These are phyloP conservation scores for Perithous albicinctus DNA, from an alignment of 2,888 invertebrate genomes.

Conservation along the genomic window DNA sequence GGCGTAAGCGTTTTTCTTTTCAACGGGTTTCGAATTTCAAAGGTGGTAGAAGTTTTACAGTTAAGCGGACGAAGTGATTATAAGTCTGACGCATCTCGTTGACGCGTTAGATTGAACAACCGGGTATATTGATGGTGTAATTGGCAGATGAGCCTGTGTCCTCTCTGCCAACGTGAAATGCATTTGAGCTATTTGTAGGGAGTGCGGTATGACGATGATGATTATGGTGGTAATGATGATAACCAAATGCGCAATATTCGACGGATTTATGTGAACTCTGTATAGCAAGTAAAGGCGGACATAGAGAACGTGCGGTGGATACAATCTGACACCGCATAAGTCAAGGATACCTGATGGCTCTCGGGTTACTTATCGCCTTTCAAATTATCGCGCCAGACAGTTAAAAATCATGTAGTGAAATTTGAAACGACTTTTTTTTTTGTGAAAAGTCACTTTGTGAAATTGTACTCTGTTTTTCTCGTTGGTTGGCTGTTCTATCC, in stretches of 20 bases:
- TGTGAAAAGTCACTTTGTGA: no score
- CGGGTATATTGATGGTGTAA: background rate
- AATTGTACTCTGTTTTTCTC: no score
- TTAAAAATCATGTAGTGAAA: no score
- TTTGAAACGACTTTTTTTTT: no score
- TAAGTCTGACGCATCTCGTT: constrained; percentile 4
- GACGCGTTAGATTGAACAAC: background rate
- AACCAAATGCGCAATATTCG: constrained; percentile 35
- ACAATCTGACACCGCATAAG: constrained; percentile 20
- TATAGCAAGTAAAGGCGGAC: background rate
- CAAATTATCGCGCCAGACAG: no score
- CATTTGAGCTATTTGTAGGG: background rate
- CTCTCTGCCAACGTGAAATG: background rate
- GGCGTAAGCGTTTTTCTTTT: background rate
- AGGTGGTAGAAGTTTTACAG: background rate
- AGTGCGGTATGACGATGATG: background rate
- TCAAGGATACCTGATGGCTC: constrained; percentile 1
- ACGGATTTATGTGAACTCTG: background rate
- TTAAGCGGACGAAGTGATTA: background rate
- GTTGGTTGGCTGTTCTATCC: no score
- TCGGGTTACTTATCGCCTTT: background rate
- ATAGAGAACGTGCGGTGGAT: background rate
- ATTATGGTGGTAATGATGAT: constrained; percentile 20
- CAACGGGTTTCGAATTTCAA: background rate
- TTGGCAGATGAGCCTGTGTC: background rate